A percentile compares a stretch with the other conserved stretches of the same genome.
phyloP scores from a whole-genome alignment of 2,888 invertebrate species.

The Tetrapedia diversipes region DNA sequence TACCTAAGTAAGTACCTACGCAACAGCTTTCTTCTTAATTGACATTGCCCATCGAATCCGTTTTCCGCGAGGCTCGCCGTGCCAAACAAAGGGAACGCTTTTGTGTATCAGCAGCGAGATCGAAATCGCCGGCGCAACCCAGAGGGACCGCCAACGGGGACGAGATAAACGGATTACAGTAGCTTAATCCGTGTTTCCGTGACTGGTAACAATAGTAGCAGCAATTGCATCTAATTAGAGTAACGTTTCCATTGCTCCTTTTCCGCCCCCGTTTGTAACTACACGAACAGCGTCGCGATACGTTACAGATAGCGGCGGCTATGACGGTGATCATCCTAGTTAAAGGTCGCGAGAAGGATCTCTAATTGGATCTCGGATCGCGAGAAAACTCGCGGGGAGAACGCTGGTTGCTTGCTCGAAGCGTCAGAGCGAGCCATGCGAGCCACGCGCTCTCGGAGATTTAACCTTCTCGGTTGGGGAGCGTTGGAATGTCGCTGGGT shows the following conservation, averaged over 20 bases:
- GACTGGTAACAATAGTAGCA: conserved; percentile 49
- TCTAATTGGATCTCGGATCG: conserved; percentile 18
- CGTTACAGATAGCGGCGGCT: conserved; percentile 13
- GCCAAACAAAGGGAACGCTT: background rate
- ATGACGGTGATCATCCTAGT: background rate
- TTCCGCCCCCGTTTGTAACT: background rate
- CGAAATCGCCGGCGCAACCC: conserved; percentile 32
- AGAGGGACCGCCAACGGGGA: conserved; percentile 11
- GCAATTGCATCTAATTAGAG: conserved; percentile 44
- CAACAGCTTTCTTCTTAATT: conserved; percentile 23
- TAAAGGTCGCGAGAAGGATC: conserved; percentile 11
- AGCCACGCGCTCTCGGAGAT: background rate
- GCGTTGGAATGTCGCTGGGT: conserved; percentile 38
- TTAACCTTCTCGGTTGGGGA: background rate
- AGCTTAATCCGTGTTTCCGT: conserved; percentile 36
- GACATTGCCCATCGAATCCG: background rate
- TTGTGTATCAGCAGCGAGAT: conserved; percentile 25
- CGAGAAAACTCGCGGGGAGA: conserved; percentile 3
- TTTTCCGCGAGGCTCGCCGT: background rate
- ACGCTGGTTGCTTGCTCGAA: too few relatives aligned
- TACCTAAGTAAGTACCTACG: too few relatives aligned
- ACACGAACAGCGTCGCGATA: conserved; percentile 12
- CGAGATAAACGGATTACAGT: conserved; percentile 48
- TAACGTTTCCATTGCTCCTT: conserved; percentile 35
- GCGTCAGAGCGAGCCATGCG: conserved; percentile 6